Evolutionary conservation across 2,113 vertebrate species (phyloP).

Genomic region (Phainopepla nitens): DNA sequence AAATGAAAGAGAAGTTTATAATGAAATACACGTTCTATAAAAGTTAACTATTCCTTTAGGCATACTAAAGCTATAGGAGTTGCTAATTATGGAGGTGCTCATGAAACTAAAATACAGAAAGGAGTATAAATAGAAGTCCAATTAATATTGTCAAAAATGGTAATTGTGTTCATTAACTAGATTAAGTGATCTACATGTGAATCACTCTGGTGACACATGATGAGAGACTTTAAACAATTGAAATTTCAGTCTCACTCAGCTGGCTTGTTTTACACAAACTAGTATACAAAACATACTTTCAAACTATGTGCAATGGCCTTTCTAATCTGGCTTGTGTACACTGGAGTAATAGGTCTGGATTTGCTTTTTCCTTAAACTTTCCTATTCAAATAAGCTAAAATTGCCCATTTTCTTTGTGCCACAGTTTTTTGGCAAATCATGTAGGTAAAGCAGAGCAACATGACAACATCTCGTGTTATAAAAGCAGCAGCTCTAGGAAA

Average conservation of each 20-base stretch:
- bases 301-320: background rate
- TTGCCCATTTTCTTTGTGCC: background rate
- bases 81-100: background rate
- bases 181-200: background rate
- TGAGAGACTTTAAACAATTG: background rate
- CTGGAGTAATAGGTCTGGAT: background rate
- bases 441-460: background rate
- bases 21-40: background rate
- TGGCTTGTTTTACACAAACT: background rate
- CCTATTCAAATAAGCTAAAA: background rate
- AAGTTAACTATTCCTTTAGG: background rate
- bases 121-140: background rate
- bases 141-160: constrained; percentile 36
- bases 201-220: constrained; percentile 3
- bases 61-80: background rate
- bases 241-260: background rate
- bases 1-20: background rate
- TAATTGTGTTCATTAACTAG: constrained; percentile 18
- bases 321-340: background rate
- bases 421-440: background rate
- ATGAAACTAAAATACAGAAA: constrained; percentile 8
- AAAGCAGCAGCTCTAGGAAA: background rate
- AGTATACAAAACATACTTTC: background rate
- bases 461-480: background rate
- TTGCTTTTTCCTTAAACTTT: background rate